Percentiles rank a stretch among this genome's conserved stretches.
Conservation (phyloP, 2,797 vertebrate genomes). For the Tenualosa thibaudeaui region DNA sequence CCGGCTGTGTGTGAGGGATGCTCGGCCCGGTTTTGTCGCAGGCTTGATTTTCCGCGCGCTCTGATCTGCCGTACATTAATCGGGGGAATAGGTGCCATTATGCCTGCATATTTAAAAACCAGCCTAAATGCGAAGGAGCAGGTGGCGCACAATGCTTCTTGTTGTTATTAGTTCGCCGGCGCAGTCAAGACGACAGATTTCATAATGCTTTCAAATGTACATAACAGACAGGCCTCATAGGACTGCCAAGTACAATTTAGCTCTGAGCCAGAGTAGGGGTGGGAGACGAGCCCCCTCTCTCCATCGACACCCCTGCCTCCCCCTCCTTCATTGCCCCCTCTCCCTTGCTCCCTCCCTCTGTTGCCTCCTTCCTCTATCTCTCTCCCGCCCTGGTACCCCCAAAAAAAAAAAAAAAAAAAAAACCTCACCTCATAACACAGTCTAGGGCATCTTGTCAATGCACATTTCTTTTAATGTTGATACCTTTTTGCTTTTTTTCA, state of each 20-base stretch:
- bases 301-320: neutral
- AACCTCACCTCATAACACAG: neutral
- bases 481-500: neutral
- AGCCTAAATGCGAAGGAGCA: slow-evolving; percentile 75
- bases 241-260: slow-evolving; percentile 69
- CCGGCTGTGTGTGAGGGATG: slow-evolving; percentile 35
- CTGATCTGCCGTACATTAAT: slow-evolving; percentile 55
- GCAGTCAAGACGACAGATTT: slow-evolving; percentile 77
- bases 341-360: neutral
- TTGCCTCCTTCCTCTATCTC: slow-evolving; percentile 2
- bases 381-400: neutral
- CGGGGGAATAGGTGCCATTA: slow-evolving; percentile 69
- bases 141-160: slow-evolving; percentile 77
- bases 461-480: neutral
- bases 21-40: slow-evolving; percentile 43
- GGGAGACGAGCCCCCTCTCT: slow-evolving; percentile 55
- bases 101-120: slow-evolving; percentile 71
- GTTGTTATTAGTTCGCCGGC: slow-evolving; percentile 72
- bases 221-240: slow-evolving; percentile 68
- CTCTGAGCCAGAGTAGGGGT: slow-evolving; percentile 67
- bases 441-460: neutral
- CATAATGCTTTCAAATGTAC: slow-evolving; percentile 77
- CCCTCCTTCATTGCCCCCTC: slow-evolving; percentile 19
- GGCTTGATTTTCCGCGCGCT: slow-evolving; percentile 41
- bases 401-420: neutral